These are phyloP conservation scores for Sabatieria punctata DNA, from an alignment of 2,888 invertebrate species.

Conservation along the genomic window DNA sequence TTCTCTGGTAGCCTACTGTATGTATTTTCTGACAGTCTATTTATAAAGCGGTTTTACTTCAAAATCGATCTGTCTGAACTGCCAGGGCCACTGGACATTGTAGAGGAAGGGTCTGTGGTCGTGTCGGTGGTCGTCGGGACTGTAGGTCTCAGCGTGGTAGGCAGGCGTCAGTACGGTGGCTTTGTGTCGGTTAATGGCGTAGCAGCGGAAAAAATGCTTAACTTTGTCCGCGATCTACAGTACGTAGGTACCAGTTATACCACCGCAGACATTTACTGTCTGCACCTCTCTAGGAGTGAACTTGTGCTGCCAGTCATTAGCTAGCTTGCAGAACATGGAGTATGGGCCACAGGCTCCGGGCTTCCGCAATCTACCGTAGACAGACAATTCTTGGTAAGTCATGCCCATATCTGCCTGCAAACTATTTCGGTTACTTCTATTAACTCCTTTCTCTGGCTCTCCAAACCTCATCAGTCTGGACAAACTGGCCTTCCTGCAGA, in stretches of 20 bases:
- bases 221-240: slow-evolving; percentile 68
- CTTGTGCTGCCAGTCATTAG: slow-evolving; percentile 60
- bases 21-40: too few species aligned
- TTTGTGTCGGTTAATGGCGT: slow-evolving; percentile 92
- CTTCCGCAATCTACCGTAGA: slow-evolving; percentile 71
- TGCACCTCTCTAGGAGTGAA: slow-evolving; percentile 64
- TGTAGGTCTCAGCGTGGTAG: slow-evolving; percentile 83
- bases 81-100: slow-evolving; percentile 86
- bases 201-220: slow-evolving; percentile 76
- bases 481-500: slow-evolving; percentile 39
- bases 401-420: slow-evolving; percentile 42
- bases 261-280: neutral
- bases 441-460: too few species aligned
- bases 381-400: slow-evolving; percentile 73
- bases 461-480: slow-evolving; percentile 81
- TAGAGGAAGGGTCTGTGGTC: slow-evolving; percentile 93
- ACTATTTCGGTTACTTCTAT: too few species aligned
- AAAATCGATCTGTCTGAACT: slow-evolving; percentile 76
- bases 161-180: slow-evolving; percentile 93
- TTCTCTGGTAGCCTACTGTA: too few species aligned
- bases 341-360: slow-evolving; percentile 56
- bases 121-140: slow-evolving; percentile 73
- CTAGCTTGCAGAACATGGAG: slow-evolving; percentile 82
- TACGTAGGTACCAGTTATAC: neutral
- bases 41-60: too few species aligned